Conservation (phyloP, 2,113 vertebrate species). For the Cephalopholis sonnerati region DNA sequence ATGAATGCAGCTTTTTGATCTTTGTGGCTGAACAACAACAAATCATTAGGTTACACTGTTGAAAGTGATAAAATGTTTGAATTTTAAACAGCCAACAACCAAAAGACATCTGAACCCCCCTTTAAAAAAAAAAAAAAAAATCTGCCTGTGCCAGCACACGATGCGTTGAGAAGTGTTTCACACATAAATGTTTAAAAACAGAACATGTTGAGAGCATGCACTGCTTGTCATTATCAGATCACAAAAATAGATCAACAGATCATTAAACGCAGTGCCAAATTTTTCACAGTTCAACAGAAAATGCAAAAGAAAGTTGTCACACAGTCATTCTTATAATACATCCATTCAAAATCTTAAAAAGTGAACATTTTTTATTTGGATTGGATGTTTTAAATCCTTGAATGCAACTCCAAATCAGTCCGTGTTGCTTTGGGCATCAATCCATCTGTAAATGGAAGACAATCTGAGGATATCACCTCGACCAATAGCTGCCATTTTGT, state of each 20-base stretch:
- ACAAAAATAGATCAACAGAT: too few species aligned
- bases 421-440: slow-evolving; percentile 1
- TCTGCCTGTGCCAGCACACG: neutral
- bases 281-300: too few species aligned
- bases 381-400: neutral
- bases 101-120: slow-evolving; percentile 16
- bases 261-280: too few species aligned
- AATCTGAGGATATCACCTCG: neutral
- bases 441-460: slow-evolving; percentile 14
- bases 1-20: slow-evolving; percentile 45
- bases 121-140: neutral
- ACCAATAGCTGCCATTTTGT: slow-evolving; percentile 39
- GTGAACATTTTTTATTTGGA: neutral
- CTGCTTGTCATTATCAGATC: neutral
- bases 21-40: slow-evolving; percentile 39
- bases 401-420: neutral
- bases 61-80: slow-evolving; percentile 8
- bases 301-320: too few species aligned
- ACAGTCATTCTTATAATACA: too few species aligned
- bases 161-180: neutral
- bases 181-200: neutral
- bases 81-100: slow-evolving; percentile 14
- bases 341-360: neutral
- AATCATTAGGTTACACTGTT: slow-evolving; percentile 25
- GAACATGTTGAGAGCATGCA: neutral